phyloP scores from a whole-genome alignment of 2,113 vertebrate genomes.

The Psittacus erithacus region DNA sequence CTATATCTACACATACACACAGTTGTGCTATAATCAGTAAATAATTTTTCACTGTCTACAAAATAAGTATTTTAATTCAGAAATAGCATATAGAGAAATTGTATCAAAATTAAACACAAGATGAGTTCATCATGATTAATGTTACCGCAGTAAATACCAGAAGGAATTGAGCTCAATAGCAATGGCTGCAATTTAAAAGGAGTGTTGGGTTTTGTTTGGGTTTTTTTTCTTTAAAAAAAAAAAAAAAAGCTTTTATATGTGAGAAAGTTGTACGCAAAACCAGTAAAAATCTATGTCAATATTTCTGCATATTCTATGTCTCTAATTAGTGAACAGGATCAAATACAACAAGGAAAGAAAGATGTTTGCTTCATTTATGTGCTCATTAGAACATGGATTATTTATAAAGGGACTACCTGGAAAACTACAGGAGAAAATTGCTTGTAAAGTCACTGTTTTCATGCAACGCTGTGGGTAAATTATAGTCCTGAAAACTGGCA shows the following conservation, averaged over 20 bases:
- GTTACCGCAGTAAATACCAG: constrained; percentile 4
- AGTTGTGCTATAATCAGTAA: constrained; percentile 59
- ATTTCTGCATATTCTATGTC: background rate
- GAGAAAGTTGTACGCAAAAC: background rate
- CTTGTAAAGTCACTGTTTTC: background rate
- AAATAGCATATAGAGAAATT: constrained; percentile 50
- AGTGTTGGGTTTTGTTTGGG: background rate
- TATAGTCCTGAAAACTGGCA: background rate
- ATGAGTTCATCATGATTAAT: constrained; percentile 55
- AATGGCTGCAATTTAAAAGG: background rate
- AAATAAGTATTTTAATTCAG: constrained; percentile 65
- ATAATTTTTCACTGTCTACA: constrained; percentile 71
- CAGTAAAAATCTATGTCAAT: constrained; percentile 12
- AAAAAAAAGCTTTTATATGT: background rate
- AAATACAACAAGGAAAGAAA: background rate
- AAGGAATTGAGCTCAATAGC: background rate
- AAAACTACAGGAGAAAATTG: background rate
- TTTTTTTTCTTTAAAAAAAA: background rate
- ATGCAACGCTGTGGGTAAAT: background rate
- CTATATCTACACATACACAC: constrained; percentile 29
- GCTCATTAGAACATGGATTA: constrained; percentile 16
- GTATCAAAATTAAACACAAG: constrained; percentile 52
- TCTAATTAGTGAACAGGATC: constrained; percentile 48
- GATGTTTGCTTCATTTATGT: constrained; percentile 4
- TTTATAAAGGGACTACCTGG: constrained; percentile 1